Percentiles rank a stretch among this genome's conserved stretches.
These are phyloP conservation scores for Drosophila mojavensis DNA, from an alignment of 1,140 invertebrate genomes.

Conservation along the genomic window DNA sequence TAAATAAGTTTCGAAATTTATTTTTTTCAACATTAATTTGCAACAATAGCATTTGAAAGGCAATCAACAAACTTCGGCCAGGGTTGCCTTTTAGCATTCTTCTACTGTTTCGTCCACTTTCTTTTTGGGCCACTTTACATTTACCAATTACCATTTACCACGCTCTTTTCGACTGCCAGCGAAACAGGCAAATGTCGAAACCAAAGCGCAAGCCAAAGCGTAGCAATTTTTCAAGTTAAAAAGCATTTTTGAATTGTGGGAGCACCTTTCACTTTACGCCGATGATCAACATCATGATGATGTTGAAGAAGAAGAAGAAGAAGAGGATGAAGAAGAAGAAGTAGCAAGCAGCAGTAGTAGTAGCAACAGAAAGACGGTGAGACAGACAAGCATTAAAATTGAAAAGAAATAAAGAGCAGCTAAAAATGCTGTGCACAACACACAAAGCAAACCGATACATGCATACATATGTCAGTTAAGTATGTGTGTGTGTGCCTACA, in stretches of 20 bases:
- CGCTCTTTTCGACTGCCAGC: conserved; percentile 49
- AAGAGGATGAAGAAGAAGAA: conserved; percentile 20
- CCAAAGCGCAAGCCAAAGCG: conserved; percentile 58
- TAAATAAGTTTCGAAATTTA: background rate
- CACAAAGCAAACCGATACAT: conserved; percentile 70
- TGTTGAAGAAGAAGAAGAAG: conserved; percentile 12
- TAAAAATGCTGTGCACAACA: conserved; percentile 81
- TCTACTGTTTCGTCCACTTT: conserved; percentile 58
- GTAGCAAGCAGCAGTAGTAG: conserved; percentile 9
- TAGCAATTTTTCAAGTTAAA: conserved; percentile 79
- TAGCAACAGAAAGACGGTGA: conserved; percentile 22
- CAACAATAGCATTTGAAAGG: conserved; percentile 28
- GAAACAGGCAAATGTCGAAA: conserved; percentile 48
- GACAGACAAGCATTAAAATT: conserved; percentile 59
- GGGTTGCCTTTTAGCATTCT: conserved; percentile 45
- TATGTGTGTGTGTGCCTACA: conserved; percentile 19
- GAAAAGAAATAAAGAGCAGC: conserved; percentile 76
- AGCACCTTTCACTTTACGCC: conserved; percentile 81
- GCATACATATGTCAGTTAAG: conserved; percentile 4
- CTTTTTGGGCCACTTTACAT: conserved; percentile 67
- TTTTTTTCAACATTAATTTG: conserved; percentile 7
- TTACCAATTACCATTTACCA: conserved; percentile 74
- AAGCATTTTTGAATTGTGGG: conserved; percentile 81
- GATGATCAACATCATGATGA: conserved; percentile 16
- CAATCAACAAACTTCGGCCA: conserved; percentile 1